phyloP scores from a whole-genome alignment of 2,888 invertebrate genomes.

The Drosophila histrio region DNA sequence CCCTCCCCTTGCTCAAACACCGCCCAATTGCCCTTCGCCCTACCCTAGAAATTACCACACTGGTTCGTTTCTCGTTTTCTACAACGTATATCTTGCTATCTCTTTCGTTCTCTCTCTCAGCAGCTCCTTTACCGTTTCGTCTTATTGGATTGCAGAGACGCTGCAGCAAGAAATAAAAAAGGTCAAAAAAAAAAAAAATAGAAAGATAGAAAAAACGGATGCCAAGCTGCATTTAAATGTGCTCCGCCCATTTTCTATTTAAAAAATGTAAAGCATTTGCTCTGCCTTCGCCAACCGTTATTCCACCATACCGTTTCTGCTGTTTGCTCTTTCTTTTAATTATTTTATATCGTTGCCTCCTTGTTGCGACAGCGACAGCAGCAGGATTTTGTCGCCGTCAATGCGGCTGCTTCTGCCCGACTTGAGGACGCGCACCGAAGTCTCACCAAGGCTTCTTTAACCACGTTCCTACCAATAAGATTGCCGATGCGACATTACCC shows the following conservation, averaged over 20 bases:
- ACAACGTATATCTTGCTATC: conserved; percentile 37
- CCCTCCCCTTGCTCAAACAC: not conserved
- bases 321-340: conserved; percentile 73
- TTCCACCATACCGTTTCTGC: conserved; percentile 22
- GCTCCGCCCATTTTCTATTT: conserved; percentile 82
- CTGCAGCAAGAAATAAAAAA: conserved; percentile 38
- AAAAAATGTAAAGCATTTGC: conserved; percentile 74
- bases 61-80: conserved; percentile 41
- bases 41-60: conserved; percentile 5
- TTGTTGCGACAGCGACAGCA: conserved; percentile 38
- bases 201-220: conserved; percentile 31
- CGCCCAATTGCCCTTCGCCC: not conserved
- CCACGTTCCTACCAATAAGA: conserved; percentile 71
- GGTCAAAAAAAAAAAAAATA: conserved; percentile 33
- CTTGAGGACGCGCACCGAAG: conserved; percentile 64
- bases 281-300: conserved; percentile 36
- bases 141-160: conserved; percentile 75
- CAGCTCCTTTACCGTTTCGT: conserved; percentile 61
- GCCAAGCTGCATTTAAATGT: conserved; percentile 74
- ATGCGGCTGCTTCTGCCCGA: conserved; percentile 48
- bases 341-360: conserved; percentile 72
- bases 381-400: conserved; percentile 33
- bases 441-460: conserved; percentile 56
- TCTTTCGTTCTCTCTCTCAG: conserved; percentile 35
- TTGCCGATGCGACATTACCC: conserved; percentile 20